Conservation (phyloP, 1,140 invertebrate genomes). For the Tetramorium parvispinum region DNA sequence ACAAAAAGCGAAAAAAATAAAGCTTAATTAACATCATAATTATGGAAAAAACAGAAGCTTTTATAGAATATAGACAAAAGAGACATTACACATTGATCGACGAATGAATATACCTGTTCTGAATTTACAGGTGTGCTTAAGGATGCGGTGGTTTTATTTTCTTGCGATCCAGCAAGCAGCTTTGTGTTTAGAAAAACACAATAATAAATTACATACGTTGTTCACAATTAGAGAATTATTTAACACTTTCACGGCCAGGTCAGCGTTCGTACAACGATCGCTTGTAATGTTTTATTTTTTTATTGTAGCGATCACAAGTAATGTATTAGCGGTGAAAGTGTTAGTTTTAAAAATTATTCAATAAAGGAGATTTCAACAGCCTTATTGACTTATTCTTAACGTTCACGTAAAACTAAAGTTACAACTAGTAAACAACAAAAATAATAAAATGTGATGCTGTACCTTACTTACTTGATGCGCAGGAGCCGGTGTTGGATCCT, state of each 20-base stretch:
- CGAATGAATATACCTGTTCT: slow-evolving; percentile 83
- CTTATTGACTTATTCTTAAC: neutral
- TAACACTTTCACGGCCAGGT: slow-evolving; percentile 47
- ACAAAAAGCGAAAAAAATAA: slow-evolving; percentile 29
- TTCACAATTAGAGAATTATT: slow-evolving; percentile 46
- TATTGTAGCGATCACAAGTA: slow-evolving; percentile 10
- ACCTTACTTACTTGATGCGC: slow-evolving; percentile 82
- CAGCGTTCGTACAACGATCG: neutral
- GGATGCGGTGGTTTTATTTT: slow-evolving; percentile 84
- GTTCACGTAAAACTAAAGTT: neutral
- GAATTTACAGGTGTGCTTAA: slow-evolving; percentile 85
- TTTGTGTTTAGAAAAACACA: slow-evolving; percentile 81
- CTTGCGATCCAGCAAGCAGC: slow-evolving; percentile 84
- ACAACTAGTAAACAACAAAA: slow-evolving; percentile 6
- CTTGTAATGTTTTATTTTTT: neutral
- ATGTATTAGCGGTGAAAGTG: slow-evolving; percentile 46
- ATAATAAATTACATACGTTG: slow-evolving; percentile 69
- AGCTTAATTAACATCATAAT: slow-evolving; percentile 45
- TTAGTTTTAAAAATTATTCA: slow-evolving; percentile 26
- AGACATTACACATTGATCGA: slow-evolving; percentile 70
- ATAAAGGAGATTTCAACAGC: neutral
- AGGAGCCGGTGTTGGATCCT: slow-evolving; percentile 83
- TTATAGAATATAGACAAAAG: slow-evolving; percentile 28
- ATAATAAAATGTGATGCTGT: slow-evolving; percentile 40
- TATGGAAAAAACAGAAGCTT: slow-evolving; percentile 38